Base-by-base conservation (phyloP, 2,797 vertebrate species). In the Chelidonichthys spinosus region DNA sequence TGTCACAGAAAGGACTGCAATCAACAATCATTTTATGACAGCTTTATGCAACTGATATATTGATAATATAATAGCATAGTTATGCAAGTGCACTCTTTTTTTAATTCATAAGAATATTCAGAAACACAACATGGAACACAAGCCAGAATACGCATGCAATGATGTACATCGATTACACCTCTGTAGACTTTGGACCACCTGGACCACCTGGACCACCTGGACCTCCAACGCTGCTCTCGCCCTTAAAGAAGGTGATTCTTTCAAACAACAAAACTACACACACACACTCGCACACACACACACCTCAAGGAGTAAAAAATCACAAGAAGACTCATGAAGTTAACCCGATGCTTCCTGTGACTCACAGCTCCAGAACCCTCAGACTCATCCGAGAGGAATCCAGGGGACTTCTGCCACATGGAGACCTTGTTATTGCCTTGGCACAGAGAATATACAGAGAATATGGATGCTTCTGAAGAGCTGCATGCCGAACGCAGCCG, bases 281-380 rank as follows among this genome's bases (percentile, higher is more conserved):
- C 52, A 65, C 44, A 50, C 43, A 42, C n/a, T n/a, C 40, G 11
- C 40, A 42, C 11, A 43, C 43, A 62, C 32, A 47, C 53, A 65
- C 39, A 58, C 43, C 32, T 72, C 33, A 5, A 32, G 40, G 76
- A n/a, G 52, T 25, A 4, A 13, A 54, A 78, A 63, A 84, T 81
- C 74, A 81, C 74, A 36, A 71, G 56, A 76, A 25, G 15, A 2
- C 65, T 63, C 62, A 67, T 83, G 53, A 68, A 67, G 33, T 78
- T 76, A 87, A 92, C 74, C 76, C 66, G 36, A 74, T 36, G 70
- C 84, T 93, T 93, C 91, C 90, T 90, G 86, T 95, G 94, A 95
- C 81, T 95, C 92, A 95, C 58, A 11, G 55, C 78, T 83, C 79
- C 73, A 73, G 49, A 68, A 60, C 15, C 68, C 56, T 79, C 64